Conservation (phyloP, 2,113 vertebrate genomes). For the Sterrhoptilus dennistouni region DNA sequence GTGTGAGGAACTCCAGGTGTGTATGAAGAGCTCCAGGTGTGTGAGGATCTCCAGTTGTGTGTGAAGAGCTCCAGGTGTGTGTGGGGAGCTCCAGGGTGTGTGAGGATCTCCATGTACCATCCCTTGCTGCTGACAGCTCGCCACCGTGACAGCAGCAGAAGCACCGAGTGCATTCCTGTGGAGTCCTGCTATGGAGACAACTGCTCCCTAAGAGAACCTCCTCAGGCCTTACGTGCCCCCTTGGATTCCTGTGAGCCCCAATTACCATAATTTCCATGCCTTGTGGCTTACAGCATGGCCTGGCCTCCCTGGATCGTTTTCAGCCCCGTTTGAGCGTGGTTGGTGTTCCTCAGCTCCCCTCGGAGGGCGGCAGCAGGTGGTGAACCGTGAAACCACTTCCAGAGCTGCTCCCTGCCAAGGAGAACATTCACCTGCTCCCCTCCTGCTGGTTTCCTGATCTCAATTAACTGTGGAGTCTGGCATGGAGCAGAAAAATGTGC, state of each 20-base stretch:
- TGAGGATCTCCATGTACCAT: background rate
- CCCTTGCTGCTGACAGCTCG: background rate
- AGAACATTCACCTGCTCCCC: background rate
- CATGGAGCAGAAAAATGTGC: background rate
- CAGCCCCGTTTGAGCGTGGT: background rate
- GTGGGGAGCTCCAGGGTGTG: rapidly evolving
- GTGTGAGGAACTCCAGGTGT: rapidly evolving
- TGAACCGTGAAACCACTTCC: background rate
- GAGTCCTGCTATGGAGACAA: background rate
- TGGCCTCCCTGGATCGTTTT: background rate
- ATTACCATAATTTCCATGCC: background rate
- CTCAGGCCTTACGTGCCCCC: background rate
- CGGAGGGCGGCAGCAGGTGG: background rate
- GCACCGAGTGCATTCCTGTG: rapidly evolving
- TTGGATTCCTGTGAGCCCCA: background rate
- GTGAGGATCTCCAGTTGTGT: rapidly evolving
- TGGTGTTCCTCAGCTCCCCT: background rate
- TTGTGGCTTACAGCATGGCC: background rate
- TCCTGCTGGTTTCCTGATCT: background rate
- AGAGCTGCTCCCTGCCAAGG: background rate
- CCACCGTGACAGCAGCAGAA: rapidly evolving
- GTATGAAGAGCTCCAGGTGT: rapidly evolving
- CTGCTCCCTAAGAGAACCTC: background rate
- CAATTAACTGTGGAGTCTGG: background rate
- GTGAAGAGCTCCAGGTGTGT: rapidly evolving